These are phyloP conservation scores for Apocrypta bakeri DNA, from an alignment of 1,140 invertebrate genomes.

Conservation along the genomic window DNA sequence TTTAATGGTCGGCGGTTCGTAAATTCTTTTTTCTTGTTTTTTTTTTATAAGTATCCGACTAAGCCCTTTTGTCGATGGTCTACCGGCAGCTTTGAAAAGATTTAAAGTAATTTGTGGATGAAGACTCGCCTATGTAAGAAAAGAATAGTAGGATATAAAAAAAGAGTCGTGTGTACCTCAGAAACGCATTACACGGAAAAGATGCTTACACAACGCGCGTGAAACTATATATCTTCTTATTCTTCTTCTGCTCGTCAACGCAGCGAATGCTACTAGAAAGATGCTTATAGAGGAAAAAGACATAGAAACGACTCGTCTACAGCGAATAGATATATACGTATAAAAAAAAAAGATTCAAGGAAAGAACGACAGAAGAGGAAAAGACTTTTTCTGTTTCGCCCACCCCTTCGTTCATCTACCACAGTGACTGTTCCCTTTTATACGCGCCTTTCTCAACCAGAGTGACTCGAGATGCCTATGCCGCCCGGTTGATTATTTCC, in stretches of 20 bases:
- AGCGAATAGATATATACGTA: neutral
- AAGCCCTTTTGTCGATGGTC: neutral
- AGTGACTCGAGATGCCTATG: neutral
- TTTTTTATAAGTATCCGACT: too few relatives aligned
- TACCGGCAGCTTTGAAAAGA: neutral
- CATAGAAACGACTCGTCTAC: constrained; percentile 7
- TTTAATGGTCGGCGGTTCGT: neutral
- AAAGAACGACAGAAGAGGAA: constrained; percentile 27
- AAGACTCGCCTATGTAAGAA: too few relatives aligned
- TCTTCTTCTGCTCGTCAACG: neutral
- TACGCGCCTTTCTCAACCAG: constrained; percentile 8
- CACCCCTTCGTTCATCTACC: constrained; percentile 3
- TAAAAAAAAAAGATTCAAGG: neutral
- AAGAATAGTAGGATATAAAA: too few relatives aligned
- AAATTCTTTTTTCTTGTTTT: too few relatives aligned
- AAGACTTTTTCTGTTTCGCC: constrained; percentile 35
- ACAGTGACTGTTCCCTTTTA: neutral
- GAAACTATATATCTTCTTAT: neutral
- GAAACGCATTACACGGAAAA: neutral
- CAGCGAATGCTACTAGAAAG: neutral
- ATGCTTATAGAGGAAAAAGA: constrained; percentile 6
- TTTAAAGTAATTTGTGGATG: neutral
- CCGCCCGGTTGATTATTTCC: neutral
- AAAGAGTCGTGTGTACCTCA: too few relatives aligned
- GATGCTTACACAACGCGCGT: neutral